Base-by-base conservation (phyloP, 2,888 invertebrate species). In the Homarus gammarus region DNA sequence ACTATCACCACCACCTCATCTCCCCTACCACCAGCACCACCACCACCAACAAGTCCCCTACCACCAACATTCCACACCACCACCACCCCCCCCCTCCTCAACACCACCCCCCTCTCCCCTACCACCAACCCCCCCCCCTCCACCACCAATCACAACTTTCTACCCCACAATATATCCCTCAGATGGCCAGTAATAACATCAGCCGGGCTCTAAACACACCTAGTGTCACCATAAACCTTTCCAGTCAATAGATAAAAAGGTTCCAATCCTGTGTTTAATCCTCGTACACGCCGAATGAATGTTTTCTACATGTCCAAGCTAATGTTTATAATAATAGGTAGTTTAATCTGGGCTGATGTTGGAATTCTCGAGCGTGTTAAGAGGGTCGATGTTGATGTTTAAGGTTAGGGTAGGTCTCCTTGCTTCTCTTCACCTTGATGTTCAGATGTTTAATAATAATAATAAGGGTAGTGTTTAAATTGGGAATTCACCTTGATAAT, bases 211-310 rank as follows among this genome's bases (percentile, higher is more conserved):
- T 78, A 78, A 78, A 78, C 51, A 51, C 49, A 18, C 15, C 31
- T 10, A 38, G 78, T 78, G 78, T 51, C 78, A 31, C 51, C 78
- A 78, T 78, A 78, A 78, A 78, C 51, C 78, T 49, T 12, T 78
- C 78, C 51, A 51, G 51, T 31, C 78, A 51, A 78, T 78, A 27
- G 78, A 78, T 78, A 78, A 51, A 56, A 49, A 33, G 51, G 51
- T 51, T 51, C 49, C 51, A 78, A 78, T 51, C 78, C 78, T 78
- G 51, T 78, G 56, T 78, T 78, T 78, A 51, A 33, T 56, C 78
- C 78, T 51, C 51, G 40, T 51, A 36, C 33, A 31, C 18, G 6
- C 51, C 51, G 78, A 51, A 27, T 33, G 33, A 27, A 56, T 2
- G 51, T 51, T 78, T 51, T 33, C 56, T 31, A 49, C 51, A 51